These are phyloP conservation scores for Artibeus lituratus DNA, from an alignment of 2,797 vertebrate genomes.

Conservation along the genomic window DNA sequence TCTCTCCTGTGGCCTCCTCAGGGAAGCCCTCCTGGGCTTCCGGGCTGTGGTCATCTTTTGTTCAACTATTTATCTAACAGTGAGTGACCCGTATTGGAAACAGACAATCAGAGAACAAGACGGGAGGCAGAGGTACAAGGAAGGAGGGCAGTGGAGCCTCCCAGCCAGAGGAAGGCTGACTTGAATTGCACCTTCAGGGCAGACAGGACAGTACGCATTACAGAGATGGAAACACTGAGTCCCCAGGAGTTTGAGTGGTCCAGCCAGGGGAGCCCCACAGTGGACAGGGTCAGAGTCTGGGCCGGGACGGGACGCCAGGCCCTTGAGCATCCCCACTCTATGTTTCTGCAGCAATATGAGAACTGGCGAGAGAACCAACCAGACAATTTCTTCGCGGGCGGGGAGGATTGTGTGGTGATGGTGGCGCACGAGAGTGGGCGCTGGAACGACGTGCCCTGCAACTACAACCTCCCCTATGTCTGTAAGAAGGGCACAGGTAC, in stretches of 20 bases:
- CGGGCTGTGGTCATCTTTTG: background rate
- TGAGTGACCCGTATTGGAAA: background rate
- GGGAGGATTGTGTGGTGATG: conserved; percentile 98
- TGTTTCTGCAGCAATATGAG: conserved; percentile 91
- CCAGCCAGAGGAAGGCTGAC: background rate
- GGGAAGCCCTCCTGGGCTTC: background rate
- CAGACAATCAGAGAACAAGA: accelerated
- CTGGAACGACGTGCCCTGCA: conserved; percentile 99
- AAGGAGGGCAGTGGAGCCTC: accelerated
- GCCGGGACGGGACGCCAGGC: no score
- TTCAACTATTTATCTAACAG: background rate
- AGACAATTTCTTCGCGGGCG: conserved; percentile 98
- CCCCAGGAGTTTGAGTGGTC: background rate
- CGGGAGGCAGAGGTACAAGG: accelerated
- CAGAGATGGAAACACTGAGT: background rate
- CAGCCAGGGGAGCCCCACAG: background rate
- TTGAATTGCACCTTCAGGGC: background rate
- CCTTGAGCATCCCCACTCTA: background rate
- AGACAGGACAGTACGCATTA: background rate
- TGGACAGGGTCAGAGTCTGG: background rate
- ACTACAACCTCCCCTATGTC: conserved; percentile 98
- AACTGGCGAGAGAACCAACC: conserved; percentile 98
- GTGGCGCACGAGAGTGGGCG: conserved; percentile 95
- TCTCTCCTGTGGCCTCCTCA: background rate
- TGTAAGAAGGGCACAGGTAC: conserved; percentile 99